Conservation (phyloP, 2,888 invertebrate species). For the Dolichomitus sp. region DNA sequence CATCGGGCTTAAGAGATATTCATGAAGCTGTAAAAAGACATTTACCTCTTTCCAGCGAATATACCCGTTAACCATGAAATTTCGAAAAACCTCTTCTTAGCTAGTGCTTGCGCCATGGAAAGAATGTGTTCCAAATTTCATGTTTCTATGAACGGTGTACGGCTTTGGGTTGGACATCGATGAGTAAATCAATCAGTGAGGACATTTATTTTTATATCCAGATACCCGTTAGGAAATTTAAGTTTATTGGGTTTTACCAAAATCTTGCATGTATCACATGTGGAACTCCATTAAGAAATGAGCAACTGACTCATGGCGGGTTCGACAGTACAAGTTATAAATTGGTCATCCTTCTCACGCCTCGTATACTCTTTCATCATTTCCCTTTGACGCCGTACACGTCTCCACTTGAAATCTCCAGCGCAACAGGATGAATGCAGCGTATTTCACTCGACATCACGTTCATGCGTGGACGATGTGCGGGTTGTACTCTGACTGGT, state of each 20-base stretch:
- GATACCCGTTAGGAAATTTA: neutral
- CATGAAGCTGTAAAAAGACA: too few species aligned
- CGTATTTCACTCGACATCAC: conserved; percentile 53
- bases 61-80: too few species aligned
- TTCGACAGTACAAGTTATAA: conserved; percentile 20
- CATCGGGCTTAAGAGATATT: too few species aligned
- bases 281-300: neutral
- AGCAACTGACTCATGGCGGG: neutral
- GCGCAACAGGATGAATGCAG: conserved; percentile 38
- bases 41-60: too few species aligned
- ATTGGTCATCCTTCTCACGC: conserved; percentile 15
- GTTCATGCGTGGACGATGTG: conserved; percentile 60
- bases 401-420: conserved; percentile 12
- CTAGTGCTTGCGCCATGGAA: too few species aligned
- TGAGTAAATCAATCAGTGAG: too few species aligned
- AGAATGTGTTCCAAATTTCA: too few species aligned
- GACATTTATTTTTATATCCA: too few species aligned
- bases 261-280: neutral
- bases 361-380: neutral
- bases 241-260: neutral
- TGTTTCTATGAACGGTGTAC: too few species aligned
- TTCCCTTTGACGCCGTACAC: conserved; percentile 1
- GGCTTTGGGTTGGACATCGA: too few species aligned
- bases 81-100: too few species aligned
- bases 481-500: neutral